Base-by-base conservation (phyloP, 2,888 invertebrate species). In the Pomacea canaliculata region DNA sequence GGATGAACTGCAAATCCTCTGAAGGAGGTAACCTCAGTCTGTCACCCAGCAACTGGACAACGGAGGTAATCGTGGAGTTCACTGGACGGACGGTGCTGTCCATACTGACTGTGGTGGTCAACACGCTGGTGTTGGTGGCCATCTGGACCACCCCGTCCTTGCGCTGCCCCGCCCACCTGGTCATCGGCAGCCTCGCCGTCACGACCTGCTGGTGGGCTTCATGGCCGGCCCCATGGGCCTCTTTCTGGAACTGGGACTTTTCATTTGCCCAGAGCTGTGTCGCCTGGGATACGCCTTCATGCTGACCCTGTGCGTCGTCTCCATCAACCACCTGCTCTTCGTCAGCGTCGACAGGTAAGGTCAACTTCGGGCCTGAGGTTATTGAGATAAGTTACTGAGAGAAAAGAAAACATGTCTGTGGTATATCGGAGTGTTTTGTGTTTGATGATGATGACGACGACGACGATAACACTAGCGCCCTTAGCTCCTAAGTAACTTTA, bases 241-340 rank as follows among this genome's bases (percentile, higher is more conserved):
- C 60, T 16, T 63, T n/a, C 48, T 74, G 27, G 74, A 74, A 69
- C 69, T 74, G 62, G 46, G 59, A 69, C n/a, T 74, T n/a, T 60
- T 74, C 18, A 27, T 69, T n/a, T 27, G 10, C 8, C 74, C 68
- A 23, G 16, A n/a, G 18, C 46, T 69, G 49, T 74, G 74, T 46
- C 48, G 69, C 10, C 16, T 74, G 48, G 74, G 69, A n/a, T 74
- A 74, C 49, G 74, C 68, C 23, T 37, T 19, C 62, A 62, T 74
- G 23, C 37, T 74, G 60, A 69, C 69, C 46, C 68, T 74, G 16
- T 46, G 62, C 74, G 62, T 68, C 69, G 74, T 74, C 27, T 74
- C 74, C 74, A 74, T 74, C 69, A 74, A 74, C 74, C 68, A 74
- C 74, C 69, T 74, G 16, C 69, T 74, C 62, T 74, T 74, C 63